Percentiles rank a stretch among this genome's conserved stretches.
phyloP scores from a whole-genome alignment of 2,113 vertebrate species.

The Brienomyrus longianalis region DNA sequence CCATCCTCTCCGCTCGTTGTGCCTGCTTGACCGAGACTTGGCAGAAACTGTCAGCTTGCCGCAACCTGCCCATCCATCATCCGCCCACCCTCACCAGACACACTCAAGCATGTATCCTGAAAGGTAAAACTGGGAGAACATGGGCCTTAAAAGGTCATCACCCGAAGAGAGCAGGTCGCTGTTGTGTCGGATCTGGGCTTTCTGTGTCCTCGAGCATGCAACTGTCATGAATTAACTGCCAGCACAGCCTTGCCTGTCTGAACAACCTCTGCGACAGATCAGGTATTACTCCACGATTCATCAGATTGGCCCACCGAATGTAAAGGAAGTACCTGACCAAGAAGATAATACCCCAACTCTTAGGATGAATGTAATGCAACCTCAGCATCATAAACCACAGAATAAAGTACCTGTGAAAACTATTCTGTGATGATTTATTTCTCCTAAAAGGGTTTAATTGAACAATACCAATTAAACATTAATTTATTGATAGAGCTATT shows the following conservation, averaged over 20 bases:
- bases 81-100: neutral
- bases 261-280: slow-evolving; percentile 18
- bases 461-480: neutral
- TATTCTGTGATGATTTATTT: neutral
- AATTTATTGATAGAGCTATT: neutral
- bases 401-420: neutral
- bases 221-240: slow-evolving; percentile 24
- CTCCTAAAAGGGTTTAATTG: neutral
- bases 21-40: slow-evolving; percentile 20
- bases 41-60: slow-evolving; percentile 2
- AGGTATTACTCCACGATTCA: neutral
- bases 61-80: slow-evolving; percentile 28
- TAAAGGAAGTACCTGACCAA: neutral
- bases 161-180: neutral
- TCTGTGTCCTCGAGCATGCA: neutral
- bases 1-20: slow-evolving; percentile 13
- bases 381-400: neutral
- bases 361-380: neutral
- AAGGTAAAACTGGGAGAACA: neutral
- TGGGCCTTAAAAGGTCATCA: neutral
- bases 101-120: neutral
- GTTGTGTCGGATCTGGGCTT: neutral
- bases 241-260: slow-evolving; percentile 22
- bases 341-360: neutral
- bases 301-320: neutral